Evolutionary conservation across 1,140 invertebrate genomes (phyloP).

Genomic region (Diabrotica virgifera): DNA sequence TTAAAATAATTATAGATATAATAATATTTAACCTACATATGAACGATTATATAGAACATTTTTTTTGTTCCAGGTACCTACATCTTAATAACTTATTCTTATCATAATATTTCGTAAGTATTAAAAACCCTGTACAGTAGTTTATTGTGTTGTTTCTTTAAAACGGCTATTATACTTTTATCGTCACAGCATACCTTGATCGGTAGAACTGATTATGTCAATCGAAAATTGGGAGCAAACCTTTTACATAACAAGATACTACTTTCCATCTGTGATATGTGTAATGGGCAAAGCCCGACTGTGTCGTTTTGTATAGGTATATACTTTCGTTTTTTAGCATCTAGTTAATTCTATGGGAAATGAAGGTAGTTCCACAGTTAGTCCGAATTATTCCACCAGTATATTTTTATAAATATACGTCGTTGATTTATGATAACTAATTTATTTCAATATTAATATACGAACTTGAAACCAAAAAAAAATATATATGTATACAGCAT

Average conservation of each 20-base stretch:
- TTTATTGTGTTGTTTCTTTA: no score
- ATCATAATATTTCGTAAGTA: no score
- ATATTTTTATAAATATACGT: not conserved
- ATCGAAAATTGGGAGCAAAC: conserved; percentile 10
- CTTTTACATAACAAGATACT: conserved; percentile 14
- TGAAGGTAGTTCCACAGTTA: not conserved
- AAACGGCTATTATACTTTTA: not conserved
- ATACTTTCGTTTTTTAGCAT: conserved; percentile 4
- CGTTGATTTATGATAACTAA: no score
- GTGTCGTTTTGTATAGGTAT: not conserved
- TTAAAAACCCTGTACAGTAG: no score
- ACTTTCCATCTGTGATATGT: conserved; percentile 14
- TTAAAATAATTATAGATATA: no score
- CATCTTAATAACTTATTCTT: no score
- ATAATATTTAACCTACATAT: no score
- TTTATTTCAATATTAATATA: no score
- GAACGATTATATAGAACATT: no score
- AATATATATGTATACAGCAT: no score
- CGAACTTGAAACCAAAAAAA: no score
- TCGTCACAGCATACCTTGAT: not conserved
- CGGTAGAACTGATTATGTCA: conserved; percentile 8
- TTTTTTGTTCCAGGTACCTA: no score
- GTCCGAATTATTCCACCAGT: not conserved
- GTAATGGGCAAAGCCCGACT: conserved; percentile 4
- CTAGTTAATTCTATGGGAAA: not conserved